These are phyloP conservation scores for Ostrea edulis DNA, from an alignment of 1,140 invertebrate species.

Conservation along the genomic window DNA sequence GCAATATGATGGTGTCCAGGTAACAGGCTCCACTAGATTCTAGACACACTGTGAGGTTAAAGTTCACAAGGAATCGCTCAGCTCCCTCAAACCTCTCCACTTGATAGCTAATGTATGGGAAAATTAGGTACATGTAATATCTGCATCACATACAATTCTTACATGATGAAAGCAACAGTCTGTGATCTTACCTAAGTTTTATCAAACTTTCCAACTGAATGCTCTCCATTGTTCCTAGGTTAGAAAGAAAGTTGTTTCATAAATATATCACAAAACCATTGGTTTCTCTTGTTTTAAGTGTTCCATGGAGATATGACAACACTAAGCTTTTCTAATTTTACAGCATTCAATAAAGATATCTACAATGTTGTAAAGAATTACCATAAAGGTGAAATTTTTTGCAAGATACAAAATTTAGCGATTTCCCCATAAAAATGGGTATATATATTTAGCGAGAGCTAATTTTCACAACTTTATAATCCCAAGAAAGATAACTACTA, in stretches of 20 bases:
- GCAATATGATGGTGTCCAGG: neutral
- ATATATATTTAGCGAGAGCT: too few relatives aligned
- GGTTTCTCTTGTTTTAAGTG: too few relatives aligned
- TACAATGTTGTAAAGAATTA: too few relatives aligned
- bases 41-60: conserved; percentile 51
- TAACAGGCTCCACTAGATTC: conserved; percentile 42
- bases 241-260: too few relatives aligned
- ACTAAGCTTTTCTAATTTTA: too few relatives aligned
- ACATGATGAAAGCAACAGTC: neutral
- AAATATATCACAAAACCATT: neutral
- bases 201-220: conserved; percentile 16
- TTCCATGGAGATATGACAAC: too few relatives aligned
- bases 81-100: conserved; percentile 35
- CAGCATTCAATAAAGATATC: too few relatives aligned
- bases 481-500: too few relatives aligned
- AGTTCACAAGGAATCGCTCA: conserved; percentile 40
- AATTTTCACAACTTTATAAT: too few relatives aligned
- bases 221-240: neutral
- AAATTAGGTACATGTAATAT: neutral
- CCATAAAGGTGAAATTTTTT: too few relatives aligned
- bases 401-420: too few relatives aligned
- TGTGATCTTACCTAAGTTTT: neutral
- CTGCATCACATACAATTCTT: neutral
- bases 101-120: neutral
- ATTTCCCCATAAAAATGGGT: too few relatives aligned